Percentiles rank a stretch among this genome's conserved stretches.
Conservation (phyloP, 2,888 invertebrate genomes). For the Schizaphis graminum region DNA sequence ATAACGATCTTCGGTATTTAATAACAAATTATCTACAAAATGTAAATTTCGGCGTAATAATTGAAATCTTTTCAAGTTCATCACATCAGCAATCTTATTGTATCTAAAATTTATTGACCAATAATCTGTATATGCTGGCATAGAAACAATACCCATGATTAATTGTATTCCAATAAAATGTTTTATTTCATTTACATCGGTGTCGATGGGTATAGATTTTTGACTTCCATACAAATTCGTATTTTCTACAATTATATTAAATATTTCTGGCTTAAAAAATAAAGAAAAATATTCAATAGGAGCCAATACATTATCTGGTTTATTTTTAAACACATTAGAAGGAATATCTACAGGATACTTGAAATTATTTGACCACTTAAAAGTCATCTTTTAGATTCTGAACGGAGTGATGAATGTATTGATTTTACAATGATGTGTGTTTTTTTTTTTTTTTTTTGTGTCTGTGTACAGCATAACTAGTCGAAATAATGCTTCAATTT, state of each 20-base stretch:
- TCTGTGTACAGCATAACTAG: too few relatives aligned
- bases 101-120: conserved; percentile 46
- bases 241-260: conserved; percentile 63
- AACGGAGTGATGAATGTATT: too few relatives aligned
- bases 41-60: background rate
- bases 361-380: too few relatives aligned
- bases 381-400: too few relatives aligned
- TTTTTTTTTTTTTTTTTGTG: too few relatives aligned
- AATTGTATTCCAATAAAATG: conserved; percentile 59
- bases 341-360: too few relatives aligned
- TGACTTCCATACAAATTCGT: conserved; percentile 63
- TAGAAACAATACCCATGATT: conserved; percentile 61
- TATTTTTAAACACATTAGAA: too few relatives aligned
- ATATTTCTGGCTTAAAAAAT: conserved; percentile 51
- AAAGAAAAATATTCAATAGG: conserved; percentile 56
- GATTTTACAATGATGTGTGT: too few relatives aligned
- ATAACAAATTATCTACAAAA: too few relatives aligned
- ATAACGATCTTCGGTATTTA: too few relatives aligned
- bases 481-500: too few relatives aligned
- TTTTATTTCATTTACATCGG: conserved; percentile 39
- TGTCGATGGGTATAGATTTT: conserved; percentile 31
- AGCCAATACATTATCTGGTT: conserved; percentile 16
- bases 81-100: conserved; percentile 50
- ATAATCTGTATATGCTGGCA: conserved; percentile 64
- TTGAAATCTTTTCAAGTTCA: conserved; percentile 55